Conservation (phyloP, 2,113 vertebrate species). For the Microcebus jonahi region DNA sequence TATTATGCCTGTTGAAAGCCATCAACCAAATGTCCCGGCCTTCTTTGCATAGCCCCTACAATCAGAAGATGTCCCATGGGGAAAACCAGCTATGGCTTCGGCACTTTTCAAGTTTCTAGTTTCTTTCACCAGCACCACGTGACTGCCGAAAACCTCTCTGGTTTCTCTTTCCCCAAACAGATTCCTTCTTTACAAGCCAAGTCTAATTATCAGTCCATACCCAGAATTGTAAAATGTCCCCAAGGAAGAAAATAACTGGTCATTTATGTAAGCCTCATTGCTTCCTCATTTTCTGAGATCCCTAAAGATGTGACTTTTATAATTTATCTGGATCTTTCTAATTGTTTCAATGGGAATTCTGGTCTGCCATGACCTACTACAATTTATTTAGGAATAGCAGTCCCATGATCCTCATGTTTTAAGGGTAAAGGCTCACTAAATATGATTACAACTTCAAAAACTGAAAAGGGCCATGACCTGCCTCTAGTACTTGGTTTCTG, state of each 20-base stretch:
- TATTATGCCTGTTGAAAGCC: constrained; percentile 26
- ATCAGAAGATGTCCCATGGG: constrained; percentile 60
- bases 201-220: not conserved
- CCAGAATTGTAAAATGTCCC: constrained; percentile 51
- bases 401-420: not conserved
- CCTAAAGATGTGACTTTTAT: constrained; percentile 16
- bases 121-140: not conserved
- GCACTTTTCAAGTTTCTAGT: constrained; percentile 55
- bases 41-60: constrained; percentile 65
- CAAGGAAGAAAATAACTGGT: constrained; percentile 14
- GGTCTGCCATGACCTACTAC: not conserved
- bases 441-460: constrained; percentile 9
- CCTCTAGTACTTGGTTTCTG: not conserved
- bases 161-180: constrained; percentile 65
- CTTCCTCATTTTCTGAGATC: constrained; percentile 39
- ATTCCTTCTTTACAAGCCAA: constrained; percentile 53
- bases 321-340: not conserved
- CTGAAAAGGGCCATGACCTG: not conserved
- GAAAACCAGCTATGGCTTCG: constrained; percentile 70
- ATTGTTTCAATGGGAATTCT: constrained; percentile 9
- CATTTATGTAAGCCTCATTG: constrained; percentile 20
- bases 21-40: constrained; percentile 46
- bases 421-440: not conserved
- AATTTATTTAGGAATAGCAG: not conserved
- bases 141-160: constrained; percentile 51